A percentile compares a stretch with the other conserved stretches of the same genome.
Conservation (phyloP, 2,888 invertebrate species). For the Scaptomyza parva region DNA sequence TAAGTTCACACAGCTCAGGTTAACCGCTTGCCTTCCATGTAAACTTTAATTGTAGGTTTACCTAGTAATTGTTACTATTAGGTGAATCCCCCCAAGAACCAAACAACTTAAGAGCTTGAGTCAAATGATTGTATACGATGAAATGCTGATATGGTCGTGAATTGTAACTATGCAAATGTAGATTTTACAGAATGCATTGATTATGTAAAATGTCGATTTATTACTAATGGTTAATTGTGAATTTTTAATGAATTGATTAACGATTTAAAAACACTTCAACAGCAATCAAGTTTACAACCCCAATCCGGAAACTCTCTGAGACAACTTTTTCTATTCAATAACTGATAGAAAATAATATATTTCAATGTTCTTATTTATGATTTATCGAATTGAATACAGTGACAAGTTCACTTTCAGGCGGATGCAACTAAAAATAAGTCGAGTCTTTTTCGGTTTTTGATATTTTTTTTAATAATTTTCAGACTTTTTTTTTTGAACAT, state of each 20-base stretch:
- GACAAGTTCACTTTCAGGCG: background rate
- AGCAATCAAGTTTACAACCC: background rate
- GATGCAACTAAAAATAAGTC: background rate
- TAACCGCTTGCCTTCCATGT: constrained; percentile 50
- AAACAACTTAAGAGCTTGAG: constrained; percentile 14
- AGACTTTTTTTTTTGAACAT: constrained; percentile 37
- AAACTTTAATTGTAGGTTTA: constrained; percentile 52
- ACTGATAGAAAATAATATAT: background rate
- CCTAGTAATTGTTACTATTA: too few species aligned
- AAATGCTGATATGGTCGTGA: constrained; percentile 13
- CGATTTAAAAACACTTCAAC: background rate
- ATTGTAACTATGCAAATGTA: background rate
- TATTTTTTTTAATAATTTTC: constrained; percentile 32
- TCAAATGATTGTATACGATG: constrained; percentile 27
- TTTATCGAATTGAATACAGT: background rate
- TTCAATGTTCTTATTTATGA: background rate
- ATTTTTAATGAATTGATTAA: background rate
- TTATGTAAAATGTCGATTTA: background rate
- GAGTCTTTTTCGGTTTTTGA: background rate
- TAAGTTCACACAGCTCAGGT: constrained; percentile 13
- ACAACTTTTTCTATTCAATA: background rate
- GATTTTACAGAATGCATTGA: background rate
- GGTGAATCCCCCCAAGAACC: constrained; percentile 51
- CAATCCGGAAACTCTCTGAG: background rate
- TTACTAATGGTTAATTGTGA: background rate